A percentile compares a stretch with the other conserved stretches of the same genome.
Conservation (phyloP, 2,888 invertebrate genomes). For the Oscheius myriophilus region DNA sequence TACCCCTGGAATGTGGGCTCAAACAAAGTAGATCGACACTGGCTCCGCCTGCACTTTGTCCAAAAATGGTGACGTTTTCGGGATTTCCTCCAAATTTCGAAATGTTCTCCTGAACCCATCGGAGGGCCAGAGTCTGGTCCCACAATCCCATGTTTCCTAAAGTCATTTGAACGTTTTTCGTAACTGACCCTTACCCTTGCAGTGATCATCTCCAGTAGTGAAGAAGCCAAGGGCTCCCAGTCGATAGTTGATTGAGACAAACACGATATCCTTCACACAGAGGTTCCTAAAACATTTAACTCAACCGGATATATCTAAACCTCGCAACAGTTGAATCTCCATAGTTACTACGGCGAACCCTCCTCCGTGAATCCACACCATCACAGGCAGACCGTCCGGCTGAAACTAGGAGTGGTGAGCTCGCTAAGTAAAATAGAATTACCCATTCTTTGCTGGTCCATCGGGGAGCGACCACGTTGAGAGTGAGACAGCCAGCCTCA, state of each 20-base stretch:
- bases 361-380: conserved; percentile 61
- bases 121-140: conserved; percentile 66
- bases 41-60: conserved; percentile 64
- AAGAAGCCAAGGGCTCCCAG: conserved; percentile 64
- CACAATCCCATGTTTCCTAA: conserved; percentile 64
- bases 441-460: conserved; percentile 42
- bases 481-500: conserved; percentile 51
- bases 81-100: conserved; percentile 63
- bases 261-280: conserved; percentile 59
- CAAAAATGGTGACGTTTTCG: conserved; percentile 66
- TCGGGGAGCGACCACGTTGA: conserved; percentile 57
- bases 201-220: conserved; percentile 44
- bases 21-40: conserved; percentile 54
- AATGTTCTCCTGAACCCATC: conserved; percentile 67
- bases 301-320: neutral
- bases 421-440: conserved; percentile 2
- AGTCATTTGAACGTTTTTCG: no score
- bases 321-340: conserved; percentile 45
- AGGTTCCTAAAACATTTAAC: conserved; percentile 41
- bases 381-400: conserved; percentile 51
- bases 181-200: conserved; percentile 19
- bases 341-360: conserved; percentile 53
- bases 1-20: conserved; percentile 54
- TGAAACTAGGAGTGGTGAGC: conserved; percentile 14
- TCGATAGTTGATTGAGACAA: conserved; percentile 63